Evolutionary conservation across 2,113 vertebrate species (phyloP).

Genomic region (Hippocampus comes): DNA sequence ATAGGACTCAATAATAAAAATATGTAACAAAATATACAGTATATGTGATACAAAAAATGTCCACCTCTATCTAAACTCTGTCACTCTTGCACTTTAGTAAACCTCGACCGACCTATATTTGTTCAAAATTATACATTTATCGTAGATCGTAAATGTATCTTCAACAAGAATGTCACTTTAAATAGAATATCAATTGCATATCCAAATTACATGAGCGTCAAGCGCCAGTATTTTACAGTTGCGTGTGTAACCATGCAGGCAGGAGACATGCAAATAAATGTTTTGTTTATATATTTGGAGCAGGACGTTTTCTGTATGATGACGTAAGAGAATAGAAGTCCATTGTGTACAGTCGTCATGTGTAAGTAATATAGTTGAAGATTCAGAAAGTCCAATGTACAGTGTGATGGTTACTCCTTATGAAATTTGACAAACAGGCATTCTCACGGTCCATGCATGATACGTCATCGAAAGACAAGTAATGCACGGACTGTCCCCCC

Average conservation of each 20-base stretch:
- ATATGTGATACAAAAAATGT: constrained; percentile 10
- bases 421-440: constrained; percentile 4
- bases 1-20: constrained; percentile 13
- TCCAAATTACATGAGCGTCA: constrained; percentile 30
- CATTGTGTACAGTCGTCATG: constrained; percentile 39
- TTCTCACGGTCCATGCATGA: constrained; percentile 1
- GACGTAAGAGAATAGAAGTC: constrained; percentile 1
- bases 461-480: constrained; percentile 20
- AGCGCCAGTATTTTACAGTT: constrained; percentile 46
- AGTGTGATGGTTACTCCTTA: constrained; percentile 25
- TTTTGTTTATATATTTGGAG: constrained; percentile 50
- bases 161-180: constrained; percentile 9
- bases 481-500: constrained; percentile 9
- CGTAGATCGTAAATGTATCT: constrained; percentile 35
- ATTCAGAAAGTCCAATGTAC: constrained; percentile 39
- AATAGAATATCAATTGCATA: constrained; percentile 2
- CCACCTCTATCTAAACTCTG: constrained; percentile 16
- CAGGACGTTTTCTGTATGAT: constrained; percentile 23
- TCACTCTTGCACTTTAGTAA: constrained; percentile 64
- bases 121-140: constrained; percentile 32
- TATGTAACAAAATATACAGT: neutral
- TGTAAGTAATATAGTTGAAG: constrained; percentile 28
- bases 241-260: constrained; percentile 18
- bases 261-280: constrained; percentile 26
- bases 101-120: constrained; percentile 34